phyloP scores from a whole-genome alignment of 2,888 invertebrate species.

The Melieria picta region DNA sequence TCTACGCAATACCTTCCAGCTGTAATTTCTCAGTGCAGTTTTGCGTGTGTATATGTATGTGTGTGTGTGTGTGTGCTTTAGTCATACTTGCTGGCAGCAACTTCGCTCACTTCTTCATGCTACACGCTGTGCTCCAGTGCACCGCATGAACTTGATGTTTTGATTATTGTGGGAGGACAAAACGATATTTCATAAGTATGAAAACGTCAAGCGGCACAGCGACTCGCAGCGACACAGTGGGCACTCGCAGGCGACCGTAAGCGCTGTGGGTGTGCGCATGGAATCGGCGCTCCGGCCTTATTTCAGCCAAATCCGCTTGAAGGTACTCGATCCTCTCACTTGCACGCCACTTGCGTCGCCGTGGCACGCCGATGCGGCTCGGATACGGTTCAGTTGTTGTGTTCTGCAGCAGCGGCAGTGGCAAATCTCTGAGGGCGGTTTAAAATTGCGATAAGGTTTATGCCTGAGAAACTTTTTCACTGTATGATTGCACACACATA shows the following conservation, averaged over 20 bases:
- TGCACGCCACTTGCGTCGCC: not conserved
- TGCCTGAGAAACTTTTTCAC: conserved; percentile 62
- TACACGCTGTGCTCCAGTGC: conserved; percentile 3
- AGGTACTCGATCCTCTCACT: conserved; percentile 14
- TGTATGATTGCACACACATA: conserved; percentile 22
- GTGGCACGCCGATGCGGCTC: conserved; percentile 26
- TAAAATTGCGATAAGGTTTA: conserved; percentile 65
- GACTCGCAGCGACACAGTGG: conserved; percentile 8
- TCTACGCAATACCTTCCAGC: conserved; percentile 7
- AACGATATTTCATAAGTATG: conserved; percentile 30
- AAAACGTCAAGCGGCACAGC: conserved; percentile 12
- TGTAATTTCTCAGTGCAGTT: conserved; percentile 31
- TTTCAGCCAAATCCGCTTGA: conserved; percentile 32
- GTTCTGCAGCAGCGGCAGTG: conserved; percentile 41
- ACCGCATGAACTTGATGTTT: conserved; percentile 32
- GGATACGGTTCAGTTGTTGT: conserved; percentile 16
- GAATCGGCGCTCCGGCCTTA: not conserved
- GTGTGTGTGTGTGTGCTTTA: no score
- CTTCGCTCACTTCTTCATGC: conserved; percentile 12
- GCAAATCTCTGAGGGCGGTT: conserved; percentile 51
- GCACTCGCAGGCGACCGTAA: conserved; percentile 4
- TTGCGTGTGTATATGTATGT: not conserved
- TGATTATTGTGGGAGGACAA: conserved; percentile 38
- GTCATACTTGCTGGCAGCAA: no score
- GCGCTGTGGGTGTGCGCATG: not conserved